phyloP scores from a whole-genome alignment of 2,797 vertebrate genomes.

The Moxostoma hubbsi region DNA sequence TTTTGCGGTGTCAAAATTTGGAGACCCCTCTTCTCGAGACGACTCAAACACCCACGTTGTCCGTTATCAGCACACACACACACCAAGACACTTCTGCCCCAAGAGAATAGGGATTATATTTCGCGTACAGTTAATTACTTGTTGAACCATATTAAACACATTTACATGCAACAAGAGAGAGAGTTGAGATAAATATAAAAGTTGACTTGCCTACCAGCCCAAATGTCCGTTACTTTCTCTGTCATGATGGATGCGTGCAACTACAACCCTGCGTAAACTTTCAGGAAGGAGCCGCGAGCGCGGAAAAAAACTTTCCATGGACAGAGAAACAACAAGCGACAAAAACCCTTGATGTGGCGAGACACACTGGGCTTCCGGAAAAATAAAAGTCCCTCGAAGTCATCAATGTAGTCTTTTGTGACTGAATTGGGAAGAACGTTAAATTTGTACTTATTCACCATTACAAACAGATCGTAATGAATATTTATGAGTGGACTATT shows the following conservation, averaged over 20 bases:
- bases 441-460: no score
- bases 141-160: background rate
- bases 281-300: slow-evolving; percentile 81
- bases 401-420: no score
- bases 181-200: slow-evolving; percentile 48
- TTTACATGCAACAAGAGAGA: slow-evolving; percentile 33
- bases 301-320: slow-evolving; percentile 70
- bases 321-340: slow-evolving; percentile 58
- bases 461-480: no score
- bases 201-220: slow-evolving; percentile 69
- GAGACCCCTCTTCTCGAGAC: slow-evolving; percentile 16
- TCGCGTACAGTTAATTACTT: background rate
- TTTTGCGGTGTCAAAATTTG: slow-evolving; percentile 25
- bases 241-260: slow-evolving; percentile 76
- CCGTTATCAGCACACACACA: slow-evolving; percentile 74
- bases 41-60: slow-evolving; percentile 74
- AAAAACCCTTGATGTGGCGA: slow-evolving; percentile 51
- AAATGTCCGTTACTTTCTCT: slow-evolving; percentile 70
- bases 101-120: slow-evolving; percentile 16
- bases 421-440: no score
- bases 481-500: no score
- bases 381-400: slow-evolving; percentile 44
- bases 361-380: background rate
- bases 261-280: slow-evolving; percentile 67
- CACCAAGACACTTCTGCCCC: slow-evolving; percentile 57